Conservation (phyloP, 2,888 invertebrate genomes). For the Melanostoma scalare region DNA sequence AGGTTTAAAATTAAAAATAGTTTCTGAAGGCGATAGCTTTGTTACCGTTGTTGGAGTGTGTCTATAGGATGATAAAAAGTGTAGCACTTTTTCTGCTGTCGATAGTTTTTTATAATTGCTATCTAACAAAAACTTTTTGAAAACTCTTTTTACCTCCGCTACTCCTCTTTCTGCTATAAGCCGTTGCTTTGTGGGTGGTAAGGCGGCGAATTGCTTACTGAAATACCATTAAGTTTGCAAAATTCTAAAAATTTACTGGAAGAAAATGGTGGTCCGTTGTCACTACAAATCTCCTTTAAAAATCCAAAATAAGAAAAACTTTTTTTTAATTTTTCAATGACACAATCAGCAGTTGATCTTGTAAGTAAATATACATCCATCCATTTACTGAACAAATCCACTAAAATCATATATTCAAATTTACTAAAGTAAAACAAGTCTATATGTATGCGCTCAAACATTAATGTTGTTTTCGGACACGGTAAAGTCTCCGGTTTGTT, state of each 20-base stretch:
- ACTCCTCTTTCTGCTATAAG: conserved; percentile 29
- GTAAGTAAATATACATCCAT: conserved; percentile 26
- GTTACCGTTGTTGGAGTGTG: conserved; percentile 41
- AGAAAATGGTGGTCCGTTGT: conserved; percentile 50
- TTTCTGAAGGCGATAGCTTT: no score
- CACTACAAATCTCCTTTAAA: conserved; percentile 39
- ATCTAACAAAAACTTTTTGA: no score
- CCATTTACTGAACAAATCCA: conserved; percentile 44
- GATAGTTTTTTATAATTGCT: conserved; percentile 17
- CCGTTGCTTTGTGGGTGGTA: conserved; percentile 31
- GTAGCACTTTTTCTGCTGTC: conserved; percentile 12
- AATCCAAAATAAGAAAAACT: conserved; percentile 42
- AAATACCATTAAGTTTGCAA: conserved; percentile 16
- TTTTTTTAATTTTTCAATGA: conserved; percentile 30
- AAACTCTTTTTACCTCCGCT: conserved; percentile 16
- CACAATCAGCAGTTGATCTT: conserved; percentile 29
- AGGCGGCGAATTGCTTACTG: background rate
- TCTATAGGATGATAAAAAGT: conserved; percentile 25
- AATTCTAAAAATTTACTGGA: conserved; percentile 41
- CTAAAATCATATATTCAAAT: conserved; percentile 11
- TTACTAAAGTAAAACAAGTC: conserved; percentile 32
- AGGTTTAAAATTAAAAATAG: no score
- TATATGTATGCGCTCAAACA: conserved; percentile 29
- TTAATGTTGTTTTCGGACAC: conserved; percentile 15
- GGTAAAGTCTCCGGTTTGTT: background rate